Percentiles rank a stretch among this genome's conserved stretches.
phyloP scores from a whole-genome alignment of 2,797 vertebrate species.

The Fringilla coelebs region DNA sequence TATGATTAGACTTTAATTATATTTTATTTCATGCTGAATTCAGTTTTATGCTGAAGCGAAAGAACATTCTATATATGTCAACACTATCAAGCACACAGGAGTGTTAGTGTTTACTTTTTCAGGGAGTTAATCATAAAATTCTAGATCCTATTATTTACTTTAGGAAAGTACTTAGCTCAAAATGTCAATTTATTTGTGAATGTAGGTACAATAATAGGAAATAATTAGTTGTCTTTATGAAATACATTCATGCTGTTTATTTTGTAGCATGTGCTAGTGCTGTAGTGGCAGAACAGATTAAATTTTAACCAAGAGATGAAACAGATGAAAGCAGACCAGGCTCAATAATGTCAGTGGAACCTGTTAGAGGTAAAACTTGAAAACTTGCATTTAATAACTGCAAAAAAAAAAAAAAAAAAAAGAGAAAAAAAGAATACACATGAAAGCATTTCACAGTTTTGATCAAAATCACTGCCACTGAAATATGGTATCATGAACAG shows the following conservation, averaged over 20 bases:
- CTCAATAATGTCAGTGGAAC: not conserved
- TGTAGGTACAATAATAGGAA: not conserved
- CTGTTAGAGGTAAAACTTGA: not conserved
- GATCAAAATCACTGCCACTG: not conserved
- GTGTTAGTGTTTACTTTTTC: not conserved
- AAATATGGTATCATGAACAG: not conserved
- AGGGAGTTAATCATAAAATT: not conserved
- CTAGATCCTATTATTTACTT: not conserved
- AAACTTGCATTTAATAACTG: too few species aligned
- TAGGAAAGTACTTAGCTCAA: slow-evolving; percentile 7
- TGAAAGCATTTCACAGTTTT: not conserved
- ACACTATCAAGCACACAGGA: not conserved
- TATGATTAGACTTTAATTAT: slow-evolving; percentile 33
- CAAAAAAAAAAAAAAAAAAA: not conserved
- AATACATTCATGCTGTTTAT: not conserved
- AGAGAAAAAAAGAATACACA: rapidly evolving
- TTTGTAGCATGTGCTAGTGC: not conserved
- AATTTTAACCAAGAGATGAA: not conserved
- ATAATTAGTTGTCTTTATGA: not conserved
- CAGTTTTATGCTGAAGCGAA: not conserved
- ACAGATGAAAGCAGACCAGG: not conserved
- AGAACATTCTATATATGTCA: not conserved
- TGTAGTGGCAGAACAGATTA: not conserved
- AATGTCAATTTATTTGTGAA: not conserved
- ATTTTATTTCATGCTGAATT: not conserved